Evolutionary conservation across 2,797 vertebrate species (phyloP).

Genomic region (Onychomys arenicola): DNA sequence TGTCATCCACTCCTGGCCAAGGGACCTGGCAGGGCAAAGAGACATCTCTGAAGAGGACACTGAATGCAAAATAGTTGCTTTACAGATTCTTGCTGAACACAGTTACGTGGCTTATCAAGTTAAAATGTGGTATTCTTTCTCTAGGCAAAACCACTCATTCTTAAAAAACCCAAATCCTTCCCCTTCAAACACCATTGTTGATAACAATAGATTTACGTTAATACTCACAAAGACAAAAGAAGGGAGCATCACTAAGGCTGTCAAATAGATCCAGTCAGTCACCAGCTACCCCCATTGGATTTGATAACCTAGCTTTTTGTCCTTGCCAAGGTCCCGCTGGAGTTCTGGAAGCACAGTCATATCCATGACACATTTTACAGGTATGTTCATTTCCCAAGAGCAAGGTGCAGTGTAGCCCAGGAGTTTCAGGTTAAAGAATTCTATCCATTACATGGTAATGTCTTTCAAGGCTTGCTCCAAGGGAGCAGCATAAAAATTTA

Average conservation of each 20-base stretch:
- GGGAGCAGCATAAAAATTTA: not conserved
- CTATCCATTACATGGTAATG: not conserved
- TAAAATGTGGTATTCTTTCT: not conserved
- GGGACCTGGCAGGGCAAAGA: constrained; percentile 21
- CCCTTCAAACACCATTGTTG: constrained; percentile 4
- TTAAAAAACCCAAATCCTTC: not conserved
- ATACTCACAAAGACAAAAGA: constrained; percentile 16
- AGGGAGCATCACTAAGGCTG: not conserved
- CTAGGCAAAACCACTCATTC: not conserved
- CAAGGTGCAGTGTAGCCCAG: not conserved
- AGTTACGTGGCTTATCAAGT: constrained; percentile 31
- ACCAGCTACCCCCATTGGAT: not conserved
- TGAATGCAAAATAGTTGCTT: constrained; percentile 47
- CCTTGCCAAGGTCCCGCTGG: constrained; percentile 46
- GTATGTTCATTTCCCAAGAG: not conserved
- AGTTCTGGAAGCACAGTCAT: constrained; percentile 22
- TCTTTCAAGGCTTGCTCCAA: not conserved
- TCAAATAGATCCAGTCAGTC: not conserved
- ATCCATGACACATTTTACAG: not conserved
- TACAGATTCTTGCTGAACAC: constrained; percentile 23
- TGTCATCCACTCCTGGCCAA: constrained; percentile 33
- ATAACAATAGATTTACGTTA: constrained; percentile 15
- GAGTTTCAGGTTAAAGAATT: constrained; percentile 27
- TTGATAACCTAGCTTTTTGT: constrained; percentile 1
- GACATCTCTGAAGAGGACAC: not conserved